phyloP scores from a whole-genome alignment of 2,888 invertebrate genomes.

The Netelia fuscicornis region DNA sequence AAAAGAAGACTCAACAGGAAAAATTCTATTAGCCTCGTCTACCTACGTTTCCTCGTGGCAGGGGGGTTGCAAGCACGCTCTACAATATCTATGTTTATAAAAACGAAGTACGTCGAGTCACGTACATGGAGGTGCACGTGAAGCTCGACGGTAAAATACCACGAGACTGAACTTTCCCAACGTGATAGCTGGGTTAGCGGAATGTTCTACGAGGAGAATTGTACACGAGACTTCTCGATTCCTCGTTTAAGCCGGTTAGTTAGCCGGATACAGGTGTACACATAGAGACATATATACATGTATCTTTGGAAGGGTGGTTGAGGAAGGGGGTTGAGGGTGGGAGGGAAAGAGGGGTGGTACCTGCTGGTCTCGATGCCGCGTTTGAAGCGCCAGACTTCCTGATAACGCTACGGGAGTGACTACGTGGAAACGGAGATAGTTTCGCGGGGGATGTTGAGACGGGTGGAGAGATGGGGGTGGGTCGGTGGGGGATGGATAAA shows the following conservation, averaged over 20 bases:
- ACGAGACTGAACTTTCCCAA: slow-evolving; percentile 23
- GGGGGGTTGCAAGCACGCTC: no score
- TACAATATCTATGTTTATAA: background rate
- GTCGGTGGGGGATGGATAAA: slow-evolving; percentile 64
- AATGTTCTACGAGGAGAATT: slow-evolving; percentile 39
- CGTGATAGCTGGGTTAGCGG: slow-evolving; percentile 26
- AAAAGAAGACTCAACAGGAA: no score
- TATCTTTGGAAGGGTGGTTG: background rate
- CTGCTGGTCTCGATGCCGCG: slow-evolving; percentile 29
- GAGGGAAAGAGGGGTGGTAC: background rate
- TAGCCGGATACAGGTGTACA: slow-evolving; percentile 59
- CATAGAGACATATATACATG: background rate
- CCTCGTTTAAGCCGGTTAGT: slow-evolving; percentile 64
- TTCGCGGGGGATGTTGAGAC: background rate
- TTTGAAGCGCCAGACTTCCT: slow-evolving; percentile 36
- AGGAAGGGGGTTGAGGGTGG: background rate
- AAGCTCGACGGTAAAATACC: slow-evolving; percentile 37
- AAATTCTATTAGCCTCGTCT: background rate
- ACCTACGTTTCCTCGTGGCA: no score
- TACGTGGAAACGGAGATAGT: slow-evolving; percentile 1
- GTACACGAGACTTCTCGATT: slow-evolving; percentile 55
- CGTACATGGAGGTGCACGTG: slow-evolving; percentile 35
- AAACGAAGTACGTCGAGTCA: slow-evolving; percentile 42
- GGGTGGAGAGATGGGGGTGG: slow-evolving; percentile 1
- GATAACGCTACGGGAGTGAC: background rate